phyloP scores from a whole-genome alignment of 2,797 vertebrate genomes.

The Garrulus glandarius region DNA sequence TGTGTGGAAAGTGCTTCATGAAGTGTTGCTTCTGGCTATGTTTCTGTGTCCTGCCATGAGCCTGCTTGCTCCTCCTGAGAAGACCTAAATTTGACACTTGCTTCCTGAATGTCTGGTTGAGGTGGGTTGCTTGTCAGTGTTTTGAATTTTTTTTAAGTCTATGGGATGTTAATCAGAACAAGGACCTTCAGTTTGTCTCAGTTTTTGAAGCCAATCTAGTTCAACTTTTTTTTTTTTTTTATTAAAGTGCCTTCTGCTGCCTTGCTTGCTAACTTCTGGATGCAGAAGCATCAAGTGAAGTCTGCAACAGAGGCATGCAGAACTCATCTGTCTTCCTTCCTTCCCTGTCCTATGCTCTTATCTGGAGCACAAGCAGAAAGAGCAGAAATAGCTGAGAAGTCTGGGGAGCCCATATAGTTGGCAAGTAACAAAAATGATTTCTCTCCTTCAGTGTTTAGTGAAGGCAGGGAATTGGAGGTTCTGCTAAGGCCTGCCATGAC shows the following conservation, averaged over 20 bases:
- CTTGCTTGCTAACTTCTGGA: background rate
- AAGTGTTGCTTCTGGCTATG: background rate
- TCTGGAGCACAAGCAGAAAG: background rate
- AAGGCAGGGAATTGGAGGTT: background rate
- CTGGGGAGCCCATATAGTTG: background rate
- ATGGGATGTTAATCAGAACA: background rate
- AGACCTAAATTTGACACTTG: background rate
- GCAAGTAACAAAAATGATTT: background rate
- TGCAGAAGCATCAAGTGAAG: background rate
- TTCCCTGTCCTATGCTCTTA: background rate
- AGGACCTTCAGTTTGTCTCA: background rate
- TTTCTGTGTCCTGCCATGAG: background rate
- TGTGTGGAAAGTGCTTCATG: background rate
- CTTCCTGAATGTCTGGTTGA: background rate
- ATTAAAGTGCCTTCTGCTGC: background rate
- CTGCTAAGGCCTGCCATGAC: background rate
- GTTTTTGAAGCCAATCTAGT: background rate
- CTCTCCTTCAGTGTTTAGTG: background rate
- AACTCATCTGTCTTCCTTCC: background rate
- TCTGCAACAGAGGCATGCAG: background rate
- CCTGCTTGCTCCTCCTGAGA: background rate
- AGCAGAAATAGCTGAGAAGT: background rate
- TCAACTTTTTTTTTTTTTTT: background rate
- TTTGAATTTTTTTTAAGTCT: background rate
- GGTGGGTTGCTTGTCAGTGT: background rate